These are phyloP conservation scores for Desoria tigrina DNA, from an alignment of 2,888 invertebrate genomes.

Conservation along the genomic window DNA sequence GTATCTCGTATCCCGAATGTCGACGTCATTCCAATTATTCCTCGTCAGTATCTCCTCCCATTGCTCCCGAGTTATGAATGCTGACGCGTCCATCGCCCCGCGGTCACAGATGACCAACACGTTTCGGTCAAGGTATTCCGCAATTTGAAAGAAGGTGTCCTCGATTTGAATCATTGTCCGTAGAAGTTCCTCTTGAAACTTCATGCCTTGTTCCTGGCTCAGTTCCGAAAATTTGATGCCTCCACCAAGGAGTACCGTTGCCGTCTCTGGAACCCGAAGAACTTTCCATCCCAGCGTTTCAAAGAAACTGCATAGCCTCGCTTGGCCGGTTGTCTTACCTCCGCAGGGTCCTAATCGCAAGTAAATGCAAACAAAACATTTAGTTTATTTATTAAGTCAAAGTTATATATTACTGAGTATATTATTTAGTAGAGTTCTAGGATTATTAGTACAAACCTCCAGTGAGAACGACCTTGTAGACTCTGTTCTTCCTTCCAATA, in stretches of 20 bases:
- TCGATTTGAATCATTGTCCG: constrained; percentile 96
- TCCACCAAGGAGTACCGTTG: constrained; percentile 94
- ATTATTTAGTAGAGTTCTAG: too few relatives aligned
- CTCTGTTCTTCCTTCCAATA: constrained; percentile 60
- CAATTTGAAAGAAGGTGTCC: constrained; percentile 86
- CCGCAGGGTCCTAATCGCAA: constrained; percentile 66
- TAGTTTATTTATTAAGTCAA: too few relatives aligned
- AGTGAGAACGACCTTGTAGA: constrained; percentile 82
- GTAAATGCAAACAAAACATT: not conserved
- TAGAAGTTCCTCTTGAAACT: constrained; percentile 68
- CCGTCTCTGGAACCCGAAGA: constrained; percentile 98
- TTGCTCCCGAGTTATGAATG: constrained; percentile 78
- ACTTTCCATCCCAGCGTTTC: constrained; percentile 99
- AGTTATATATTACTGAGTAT: too few relatives aligned
- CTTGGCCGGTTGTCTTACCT: constrained; percentile 95
- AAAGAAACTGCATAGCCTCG: constrained; percentile 93
- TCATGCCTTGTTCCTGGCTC: constrained; percentile 75
- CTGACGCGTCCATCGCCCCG: constrained; percentile 96
- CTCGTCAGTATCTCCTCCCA: constrained; percentile 82
- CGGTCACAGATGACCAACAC: constrained; percentile 98
- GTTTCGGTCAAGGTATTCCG: constrained; percentile 59
- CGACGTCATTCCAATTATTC: constrained; percentile 89
- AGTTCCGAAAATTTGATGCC: constrained; percentile 95
- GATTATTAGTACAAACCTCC: too few relatives aligned
- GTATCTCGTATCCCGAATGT: constrained; percentile 87